Percentiles rank a stretch among this genome's conserved stretches.
These are phyloP conservation scores for Unio delphinus DNA, from an alignment of 2,888 invertebrate genomes.

Conservation along the genomic window DNA sequence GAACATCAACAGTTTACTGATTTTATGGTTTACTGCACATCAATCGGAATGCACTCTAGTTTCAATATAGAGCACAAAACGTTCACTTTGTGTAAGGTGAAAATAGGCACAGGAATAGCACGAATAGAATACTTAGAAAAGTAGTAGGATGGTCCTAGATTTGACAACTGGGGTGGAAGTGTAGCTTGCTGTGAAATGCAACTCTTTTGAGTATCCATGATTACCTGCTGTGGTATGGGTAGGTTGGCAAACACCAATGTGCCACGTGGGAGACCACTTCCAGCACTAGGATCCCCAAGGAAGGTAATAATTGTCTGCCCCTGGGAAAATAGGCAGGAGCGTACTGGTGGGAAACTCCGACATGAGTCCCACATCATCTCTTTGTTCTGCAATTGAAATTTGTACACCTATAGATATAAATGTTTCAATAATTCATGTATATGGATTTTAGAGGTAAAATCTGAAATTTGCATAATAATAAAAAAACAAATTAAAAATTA, in stretches of 20 bases:
- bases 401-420: background rate
- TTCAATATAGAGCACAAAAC: too few relatives aligned
- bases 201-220: background rate
- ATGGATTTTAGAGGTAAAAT: background rate
- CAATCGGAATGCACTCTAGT: too few relatives aligned
- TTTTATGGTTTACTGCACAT: too few relatives aligned
- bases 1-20: too few relatives aligned
- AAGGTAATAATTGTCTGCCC: constrained; percentile 67
- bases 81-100: too few relatives aligned
- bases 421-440: background rate
- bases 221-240: constrained; percentile 66
- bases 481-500: too few relatives aligned
- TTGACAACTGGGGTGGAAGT: background rate
- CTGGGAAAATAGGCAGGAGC: constrained; percentile 68
- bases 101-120: background rate
- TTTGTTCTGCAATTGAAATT: constrained; percentile 50
- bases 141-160: too few relatives aligned
- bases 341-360: constrained; percentile 67
- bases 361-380: constrained; percentile 68
- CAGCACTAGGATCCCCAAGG: constrained; percentile 69
- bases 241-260: constrained; percentile 69
- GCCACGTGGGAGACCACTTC: constrained; percentile 69
- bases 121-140: too few relatives aligned
- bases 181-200: background rate
- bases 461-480: too few relatives aligned